These are phyloP conservation scores for Cochlearius cochlearius DNA, from an alignment of 2,113 vertebrate genomes.

Conservation along the genomic window DNA sequence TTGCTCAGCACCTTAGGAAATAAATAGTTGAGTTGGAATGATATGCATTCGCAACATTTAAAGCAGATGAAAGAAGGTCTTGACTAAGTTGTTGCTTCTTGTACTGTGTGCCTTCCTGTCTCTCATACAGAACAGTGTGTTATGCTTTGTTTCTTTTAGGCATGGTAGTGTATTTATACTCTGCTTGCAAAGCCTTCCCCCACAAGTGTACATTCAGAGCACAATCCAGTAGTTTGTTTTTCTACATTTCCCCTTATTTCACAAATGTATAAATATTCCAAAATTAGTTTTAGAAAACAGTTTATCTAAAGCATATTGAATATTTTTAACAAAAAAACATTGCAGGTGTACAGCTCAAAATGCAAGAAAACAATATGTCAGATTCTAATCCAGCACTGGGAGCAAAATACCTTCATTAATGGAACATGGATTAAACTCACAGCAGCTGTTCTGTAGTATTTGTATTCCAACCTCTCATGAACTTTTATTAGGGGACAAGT, in stretches of 20 bases:
- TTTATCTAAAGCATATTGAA: not conserved
- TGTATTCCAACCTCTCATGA: slow-evolving; percentile 29
- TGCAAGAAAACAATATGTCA: not conserved
- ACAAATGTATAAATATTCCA: not conserved
- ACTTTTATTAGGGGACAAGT: slow-evolving; percentile 34
- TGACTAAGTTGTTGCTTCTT: slow-evolving; percentile 7
- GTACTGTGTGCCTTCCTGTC: slow-evolving; percentile 10
- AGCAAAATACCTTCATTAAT: slow-evolving; percentile 35
- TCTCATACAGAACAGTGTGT: not conserved
- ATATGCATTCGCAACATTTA: not conserved
- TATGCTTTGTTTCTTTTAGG: slow-evolving; percentile 44
- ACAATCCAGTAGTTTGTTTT: slow-evolving; percentile 32
- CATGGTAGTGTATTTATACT: slow-evolving; percentile 46
- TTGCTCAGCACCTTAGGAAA: slow-evolving; percentile 21
- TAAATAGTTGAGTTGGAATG: slow-evolving; percentile 51
- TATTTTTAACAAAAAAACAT: not conserved
- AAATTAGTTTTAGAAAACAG: slow-evolving; percentile 11
- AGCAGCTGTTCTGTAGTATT: slow-evolving; percentile 33
- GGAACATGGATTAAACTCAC: not conserved
- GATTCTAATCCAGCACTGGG: not conserved
- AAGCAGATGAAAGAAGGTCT: slow-evolving; percentile 40
- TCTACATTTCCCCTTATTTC: not conserved
- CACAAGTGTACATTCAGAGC: not conserved
- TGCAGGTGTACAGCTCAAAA: not conserved
- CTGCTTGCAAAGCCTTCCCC: not conserved